Evolutionary conservation across 2,113 vertebrate species (phyloP).

Genomic region (Speoplatyrhinus poulsoni): DNA sequence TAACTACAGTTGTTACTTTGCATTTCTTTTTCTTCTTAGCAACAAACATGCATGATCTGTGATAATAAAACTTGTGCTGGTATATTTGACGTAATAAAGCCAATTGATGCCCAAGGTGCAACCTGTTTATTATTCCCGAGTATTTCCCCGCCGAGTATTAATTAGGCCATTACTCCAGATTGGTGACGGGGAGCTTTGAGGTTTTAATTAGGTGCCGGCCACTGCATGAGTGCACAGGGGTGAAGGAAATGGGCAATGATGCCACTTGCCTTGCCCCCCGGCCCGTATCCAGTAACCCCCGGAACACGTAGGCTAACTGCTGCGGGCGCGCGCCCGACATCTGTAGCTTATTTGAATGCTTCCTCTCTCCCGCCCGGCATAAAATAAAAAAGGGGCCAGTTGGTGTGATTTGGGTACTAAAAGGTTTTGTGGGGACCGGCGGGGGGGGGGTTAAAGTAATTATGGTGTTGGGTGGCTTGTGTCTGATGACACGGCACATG

Average conservation of each 20-base stretch:
- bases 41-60: slow-evolving; percentile 41
- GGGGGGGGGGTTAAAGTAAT: slow-evolving; percentile 73
- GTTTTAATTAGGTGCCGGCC: slow-evolving; percentile 82
- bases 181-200: slow-evolving; percentile 81
- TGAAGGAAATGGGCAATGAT: slow-evolving; percentile 65
- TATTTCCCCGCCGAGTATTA: slow-evolving; percentile 77
- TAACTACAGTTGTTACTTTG: background rate
- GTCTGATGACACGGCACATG: slow-evolving; percentile 71
- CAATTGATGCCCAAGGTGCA: slow-evolving; percentile 65
- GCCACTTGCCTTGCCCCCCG: slow-evolving; percentile 63
- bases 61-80: slow-evolving; percentile 52
- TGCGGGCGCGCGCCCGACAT: slow-evolving; percentile 53
- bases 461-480: slow-evolving; percentile 68
- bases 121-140: slow-evolving; percentile 77
- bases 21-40: slow-evolving; percentile 10
- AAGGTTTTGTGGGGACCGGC: slow-evolving; percentile 26
- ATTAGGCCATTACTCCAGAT: slow-evolving; percentile 81
- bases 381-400: slow-evolving; percentile 48
- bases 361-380: slow-evolving; percentile 51
- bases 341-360: slow-evolving; percentile 62
- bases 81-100: slow-evolving; percentile 68
- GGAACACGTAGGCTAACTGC: slow-evolving; percentile 60
- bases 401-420: slow-evolving; percentile 67
- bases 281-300: slow-evolving; percentile 71
- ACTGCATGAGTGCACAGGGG: slow-evolving; percentile 79